These are phyloP conservation scores for Timandra comae DNA, from an alignment of 2,888 invertebrate genomes.

Conservation along the genomic window DNA sequence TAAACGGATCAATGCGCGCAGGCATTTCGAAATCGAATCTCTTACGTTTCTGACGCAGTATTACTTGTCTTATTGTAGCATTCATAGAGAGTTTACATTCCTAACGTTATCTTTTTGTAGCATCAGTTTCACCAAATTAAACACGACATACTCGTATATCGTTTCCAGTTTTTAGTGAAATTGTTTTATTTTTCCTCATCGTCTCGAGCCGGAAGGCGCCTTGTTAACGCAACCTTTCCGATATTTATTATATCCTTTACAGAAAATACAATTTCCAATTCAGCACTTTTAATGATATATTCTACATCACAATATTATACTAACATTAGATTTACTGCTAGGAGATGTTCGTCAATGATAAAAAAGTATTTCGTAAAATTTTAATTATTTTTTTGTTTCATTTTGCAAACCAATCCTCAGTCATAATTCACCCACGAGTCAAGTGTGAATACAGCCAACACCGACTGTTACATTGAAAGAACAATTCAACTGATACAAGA, in stretches of 20 bases:
- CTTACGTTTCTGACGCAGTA: slow-evolving; percentile 14
- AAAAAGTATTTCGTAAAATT: neutral
- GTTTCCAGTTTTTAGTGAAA: slow-evolving; percentile 56
- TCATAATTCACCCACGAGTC: slow-evolving; percentile 44
- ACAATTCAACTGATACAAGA: slow-evolving; percentile 65
- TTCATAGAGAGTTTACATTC: slow-evolving; percentile 23
- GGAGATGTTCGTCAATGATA: no score
- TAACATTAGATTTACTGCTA: no score
- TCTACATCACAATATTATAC: no score
- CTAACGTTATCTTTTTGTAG: slow-evolving; percentile 26
- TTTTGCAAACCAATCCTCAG: slow-evolving; percentile 25
- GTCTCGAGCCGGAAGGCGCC: slow-evolving; percentile 46
- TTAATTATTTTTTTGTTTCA: slow-evolving; percentile 14
- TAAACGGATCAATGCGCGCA: slow-evolving; percentile 53
- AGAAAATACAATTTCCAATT: slow-evolving; percentile 72
- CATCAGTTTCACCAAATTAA: slow-evolving; percentile 44
- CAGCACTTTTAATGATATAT: no score
- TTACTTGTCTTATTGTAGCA: slow-evolving; percentile 27
- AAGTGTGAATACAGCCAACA: slow-evolving; percentile 49
- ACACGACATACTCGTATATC: slow-evolving; percentile 41
- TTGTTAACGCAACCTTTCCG: slow-evolving; percentile 73
- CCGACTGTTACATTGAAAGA: slow-evolving; percentile 59
- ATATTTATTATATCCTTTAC: slow-evolving; percentile 74
- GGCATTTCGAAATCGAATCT: slow-evolving; percentile 40
- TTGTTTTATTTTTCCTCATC: slow-evolving; percentile 65